Percentiles rank a stretch among this genome's conserved stretches.
phyloP scores from a whole-genome alignment of 2,797 vertebrate species.

The Coendou prehensilis region DNA sequence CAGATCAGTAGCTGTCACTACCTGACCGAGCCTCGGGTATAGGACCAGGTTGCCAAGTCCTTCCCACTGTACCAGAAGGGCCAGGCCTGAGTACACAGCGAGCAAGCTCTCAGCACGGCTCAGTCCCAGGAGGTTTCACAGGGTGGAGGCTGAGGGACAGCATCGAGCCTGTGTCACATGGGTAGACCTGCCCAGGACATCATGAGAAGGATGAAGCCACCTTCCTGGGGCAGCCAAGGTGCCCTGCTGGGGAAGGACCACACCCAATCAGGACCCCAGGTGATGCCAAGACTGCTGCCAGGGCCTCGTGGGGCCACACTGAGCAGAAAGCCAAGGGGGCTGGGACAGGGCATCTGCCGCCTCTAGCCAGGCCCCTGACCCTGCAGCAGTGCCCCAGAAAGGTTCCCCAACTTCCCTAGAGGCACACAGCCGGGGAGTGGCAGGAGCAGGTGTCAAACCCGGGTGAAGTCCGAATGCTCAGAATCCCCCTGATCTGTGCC shows the following conservation, averaged over 20 bases:
- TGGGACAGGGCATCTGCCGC: rapidly evolving
- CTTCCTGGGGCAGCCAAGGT: neutral
- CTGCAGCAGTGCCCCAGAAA: neutral
- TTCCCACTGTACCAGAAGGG: neutral
- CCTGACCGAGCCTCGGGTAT: neutral
- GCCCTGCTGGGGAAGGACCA: neutral
- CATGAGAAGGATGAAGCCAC: neutral
- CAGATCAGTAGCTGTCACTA: neutral
- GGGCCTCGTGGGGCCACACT: too few species aligned
- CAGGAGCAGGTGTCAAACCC: rapidly evolving
- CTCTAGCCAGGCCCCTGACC: neutral
- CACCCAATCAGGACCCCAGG: neutral
- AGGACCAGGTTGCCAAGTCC: neutral
- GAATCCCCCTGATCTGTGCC: neutral
- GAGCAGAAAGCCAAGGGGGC: neutral
- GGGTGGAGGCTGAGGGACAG: rapidly evolving
- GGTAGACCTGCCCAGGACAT: rapidly evolving
- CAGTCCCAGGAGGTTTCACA: neutral
- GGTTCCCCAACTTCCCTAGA: neutral
- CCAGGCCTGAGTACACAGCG: too few species aligned
- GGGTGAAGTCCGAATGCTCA: neutral
- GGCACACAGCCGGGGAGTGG: neutral
- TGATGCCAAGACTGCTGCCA: neutral
- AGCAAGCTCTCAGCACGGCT: neutral
- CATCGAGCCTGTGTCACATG: rapidly evolving